Conservation (phyloP, 2,888 invertebrate species). For the Bombylius major region DNA sequence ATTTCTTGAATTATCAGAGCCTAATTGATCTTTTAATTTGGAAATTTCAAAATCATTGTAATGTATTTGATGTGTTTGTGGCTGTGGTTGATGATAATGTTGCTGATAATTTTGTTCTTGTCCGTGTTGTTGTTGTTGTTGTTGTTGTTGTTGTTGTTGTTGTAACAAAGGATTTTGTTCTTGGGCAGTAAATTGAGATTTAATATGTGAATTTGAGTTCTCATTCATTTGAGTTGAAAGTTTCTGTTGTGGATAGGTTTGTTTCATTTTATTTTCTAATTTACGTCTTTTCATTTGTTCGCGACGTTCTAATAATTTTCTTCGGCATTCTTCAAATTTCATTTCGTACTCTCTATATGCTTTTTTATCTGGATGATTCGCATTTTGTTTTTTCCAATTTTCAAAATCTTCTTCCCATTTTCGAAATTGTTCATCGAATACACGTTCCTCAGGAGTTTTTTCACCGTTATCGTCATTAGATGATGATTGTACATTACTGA, state of each 20-base stretch:
- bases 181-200: background rate
- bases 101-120: too few species aligned
- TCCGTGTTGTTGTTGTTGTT: background rate
- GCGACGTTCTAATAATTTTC: constrained; percentile 64
- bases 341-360: constrained; percentile 76
- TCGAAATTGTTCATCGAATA: constrained; percentile 77
- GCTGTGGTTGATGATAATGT: too few species aligned
- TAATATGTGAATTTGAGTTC: too few species aligned
- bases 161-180: background rate
- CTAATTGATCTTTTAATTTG: background rate
- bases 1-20: constrained; percentile 5
- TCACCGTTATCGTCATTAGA: background rate
- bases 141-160: constrained; percentile 1
- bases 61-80: too few species aligned
- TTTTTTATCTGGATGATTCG: constrained; percentile 80
- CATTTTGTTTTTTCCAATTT: constrained; percentile 83
- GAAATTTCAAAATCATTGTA: too few species aligned
- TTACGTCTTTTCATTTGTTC: constrained; percentile 61
- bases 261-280: constrained; percentile 16
- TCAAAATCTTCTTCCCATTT: constrained; percentile 88
- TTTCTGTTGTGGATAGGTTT: background rate
- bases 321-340: constrained; percentile 75
- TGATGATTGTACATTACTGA: background rate
- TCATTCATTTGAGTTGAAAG: too few species aligned
- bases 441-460: constrained; percentile 50